These are phyloP conservation scores for Oryzias dopingdopingensis DNA, from an alignment of 2,797 vertebrate genomes.

Conservation along the genomic window DNA sequence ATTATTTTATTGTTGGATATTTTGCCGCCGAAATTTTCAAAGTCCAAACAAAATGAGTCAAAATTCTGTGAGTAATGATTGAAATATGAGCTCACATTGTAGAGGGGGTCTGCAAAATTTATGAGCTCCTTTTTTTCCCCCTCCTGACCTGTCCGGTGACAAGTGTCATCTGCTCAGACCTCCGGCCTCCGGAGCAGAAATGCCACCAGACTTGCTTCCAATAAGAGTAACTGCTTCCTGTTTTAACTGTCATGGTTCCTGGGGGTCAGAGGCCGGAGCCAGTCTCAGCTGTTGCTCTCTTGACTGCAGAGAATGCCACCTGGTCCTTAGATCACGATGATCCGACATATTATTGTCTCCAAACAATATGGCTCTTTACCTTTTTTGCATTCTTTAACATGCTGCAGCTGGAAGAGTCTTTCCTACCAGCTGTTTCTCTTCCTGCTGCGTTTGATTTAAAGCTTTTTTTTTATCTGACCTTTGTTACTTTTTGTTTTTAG, in stretches of 20 bases:
- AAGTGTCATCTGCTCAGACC: conserved; percentile 30
- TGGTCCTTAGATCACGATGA: conserved; percentile 37
- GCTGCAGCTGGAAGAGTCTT: conserved; percentile 15
- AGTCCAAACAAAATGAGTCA: too few relatives aligned
- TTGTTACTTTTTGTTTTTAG: too few relatives aligned
- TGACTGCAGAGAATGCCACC: conserved; percentile 25
- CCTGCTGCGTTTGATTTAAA: conserved; percentile 24
- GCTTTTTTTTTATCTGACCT: not conserved
- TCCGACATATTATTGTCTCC: conserved; percentile 18
- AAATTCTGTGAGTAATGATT: too few relatives aligned
- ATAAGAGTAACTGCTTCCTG: conserved; percentile 57
- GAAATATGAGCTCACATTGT: too few relatives aligned
- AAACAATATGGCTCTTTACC: conserved; percentile 26
- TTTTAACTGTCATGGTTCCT: conserved; percentile 47
- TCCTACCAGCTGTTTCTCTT: conserved; percentile 27
- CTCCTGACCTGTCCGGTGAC: conserved; percentile 3
- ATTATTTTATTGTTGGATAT: too few relatives aligned
- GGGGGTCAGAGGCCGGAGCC: conserved; percentile 54
- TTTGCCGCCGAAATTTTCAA: too few relatives aligned
- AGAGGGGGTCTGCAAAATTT: too few relatives aligned
- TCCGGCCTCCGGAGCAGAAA: conserved; percentile 33
- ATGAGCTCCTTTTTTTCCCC: too few relatives aligned
- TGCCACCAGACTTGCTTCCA: conserved; percentile 26
- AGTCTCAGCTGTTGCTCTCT: conserved; percentile 54
- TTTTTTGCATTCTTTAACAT: conserved; percentile 36